These are phyloP conservation scores for Ovis canadensis DNA, from an alignment of 2,113 vertebrate species.

Conservation along the genomic window DNA sequence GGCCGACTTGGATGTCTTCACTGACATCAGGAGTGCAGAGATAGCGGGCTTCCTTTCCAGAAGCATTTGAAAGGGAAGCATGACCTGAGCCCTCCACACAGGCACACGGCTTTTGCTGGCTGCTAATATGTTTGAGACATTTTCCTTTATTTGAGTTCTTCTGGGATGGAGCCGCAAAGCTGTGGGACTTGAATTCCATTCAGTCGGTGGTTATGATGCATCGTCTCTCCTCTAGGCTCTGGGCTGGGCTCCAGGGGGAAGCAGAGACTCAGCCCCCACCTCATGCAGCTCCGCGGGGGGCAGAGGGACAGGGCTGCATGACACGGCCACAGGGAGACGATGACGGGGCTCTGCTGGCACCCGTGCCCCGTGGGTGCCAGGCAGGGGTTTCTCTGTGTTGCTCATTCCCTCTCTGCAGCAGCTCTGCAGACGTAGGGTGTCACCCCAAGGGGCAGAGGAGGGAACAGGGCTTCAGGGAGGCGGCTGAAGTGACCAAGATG, in stretches of 20 bases:
- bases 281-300: accelerated
- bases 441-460: neutral
- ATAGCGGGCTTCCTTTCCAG: neutral
- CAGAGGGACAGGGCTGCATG: accelerated
- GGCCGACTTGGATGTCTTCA: neutral
- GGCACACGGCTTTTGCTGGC: neutral
- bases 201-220: accelerated
- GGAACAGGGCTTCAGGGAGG: neutral
- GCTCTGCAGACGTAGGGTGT: neutral
- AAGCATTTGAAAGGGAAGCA: neutral
- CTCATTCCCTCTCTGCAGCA: neutral
- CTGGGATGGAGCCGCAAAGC: neutral
- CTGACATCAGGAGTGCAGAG: neutral
- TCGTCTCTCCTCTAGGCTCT: neutral
- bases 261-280: neutral
- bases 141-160: neutral
- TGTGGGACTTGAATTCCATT: accelerated
- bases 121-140: neutral
- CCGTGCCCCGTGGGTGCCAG: accelerated
- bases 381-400: accelerated
- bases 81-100: accelerated
- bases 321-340: accelerated
- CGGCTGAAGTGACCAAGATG: neutral
- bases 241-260: neutral
- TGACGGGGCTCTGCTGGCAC: accelerated